Evolutionary conservation across 2,797 vertebrate species (phyloP).

Genomic region (Petrocephalus schoutedeni): DNA sequence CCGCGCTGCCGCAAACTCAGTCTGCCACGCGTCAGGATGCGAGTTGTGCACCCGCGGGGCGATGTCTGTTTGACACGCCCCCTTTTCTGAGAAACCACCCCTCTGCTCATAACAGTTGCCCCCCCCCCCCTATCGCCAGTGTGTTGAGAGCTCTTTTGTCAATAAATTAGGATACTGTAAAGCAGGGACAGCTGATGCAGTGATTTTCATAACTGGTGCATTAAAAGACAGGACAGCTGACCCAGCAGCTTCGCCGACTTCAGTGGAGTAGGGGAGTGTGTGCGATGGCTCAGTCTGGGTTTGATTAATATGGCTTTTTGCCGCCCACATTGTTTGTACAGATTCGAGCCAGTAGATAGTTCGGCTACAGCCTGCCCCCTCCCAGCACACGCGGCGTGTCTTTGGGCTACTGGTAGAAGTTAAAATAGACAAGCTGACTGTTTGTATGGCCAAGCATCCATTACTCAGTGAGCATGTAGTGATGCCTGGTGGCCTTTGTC

Average conservation of each 20-base stretch:
- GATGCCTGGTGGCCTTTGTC: not conserved
- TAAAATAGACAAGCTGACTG: not conserved
- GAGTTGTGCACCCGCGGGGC: not conserved
- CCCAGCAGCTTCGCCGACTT: constrained; percentile 14
- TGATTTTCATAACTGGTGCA: constrained; percentile 30
- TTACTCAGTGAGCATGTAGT: not conserved
- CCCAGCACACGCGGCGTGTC: not conserved
- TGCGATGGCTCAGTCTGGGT: constrained; percentile 23
- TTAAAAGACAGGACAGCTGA: constrained; percentile 33
- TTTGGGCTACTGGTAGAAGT: not conserved
- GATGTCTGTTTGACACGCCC: not conserved
- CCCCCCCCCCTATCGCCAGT: constrained; percentile 1
- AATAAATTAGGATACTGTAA: constrained; percentile 28
- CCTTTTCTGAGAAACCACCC: not conserved
- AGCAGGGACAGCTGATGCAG: constrained; percentile 28
- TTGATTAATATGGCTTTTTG: constrained; percentile 32
- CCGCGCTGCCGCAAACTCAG: not conserved
- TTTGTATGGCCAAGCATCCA: not conserved
- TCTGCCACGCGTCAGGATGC: not conserved
- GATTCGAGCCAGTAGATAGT: not conserved
- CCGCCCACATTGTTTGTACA: not conserved
- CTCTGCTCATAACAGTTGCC: constrained; percentile 17
- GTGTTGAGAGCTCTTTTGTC: constrained; percentile 18
- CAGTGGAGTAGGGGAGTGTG: not conserved
- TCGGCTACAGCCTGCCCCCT: not conserved